Evolutionary conservation across 2,888 invertebrate genomes (phyloP).

Genomic region (Mimachlamys varia): DNA sequence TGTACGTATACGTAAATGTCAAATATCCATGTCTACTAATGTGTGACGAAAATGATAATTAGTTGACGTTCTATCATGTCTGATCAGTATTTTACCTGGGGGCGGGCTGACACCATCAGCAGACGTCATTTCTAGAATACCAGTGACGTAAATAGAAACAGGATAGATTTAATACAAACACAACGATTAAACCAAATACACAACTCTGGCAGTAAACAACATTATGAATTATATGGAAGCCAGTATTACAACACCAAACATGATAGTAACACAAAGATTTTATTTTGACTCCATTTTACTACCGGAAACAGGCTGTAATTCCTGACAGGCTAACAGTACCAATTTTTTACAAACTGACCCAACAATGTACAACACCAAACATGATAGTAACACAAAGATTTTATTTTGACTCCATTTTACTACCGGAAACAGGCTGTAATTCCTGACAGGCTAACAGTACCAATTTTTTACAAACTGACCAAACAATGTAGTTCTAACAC

Average conservation of each 20-base stretch:
- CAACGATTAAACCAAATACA: not conserved
- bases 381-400: not conserved
- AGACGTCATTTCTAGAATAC: not conserved
- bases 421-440: no score
- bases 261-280: not conserved
- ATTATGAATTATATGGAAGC: not conserved
- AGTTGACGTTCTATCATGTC: not conserved
- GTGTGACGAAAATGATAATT: not conserved
- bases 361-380: no score
- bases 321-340: no score
- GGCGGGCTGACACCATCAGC: not conserved
- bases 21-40: not conserved
- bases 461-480: no score
- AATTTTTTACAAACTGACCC: no score
- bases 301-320: no score
- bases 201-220: not conserved
- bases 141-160: not conserved
- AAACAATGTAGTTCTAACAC: no score
- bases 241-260: no score
- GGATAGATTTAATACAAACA: not conserved
- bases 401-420: no score
- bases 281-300: no score
- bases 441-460: no score
- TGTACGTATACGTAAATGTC: no score
- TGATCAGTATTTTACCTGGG: slow-evolving; percentile 10